Evolutionary conservation across 2,888 invertebrate genomes (phyloP), one percentile per base, ranked within the genome.

Genomic region (Spisula subtruncata): DNA sequence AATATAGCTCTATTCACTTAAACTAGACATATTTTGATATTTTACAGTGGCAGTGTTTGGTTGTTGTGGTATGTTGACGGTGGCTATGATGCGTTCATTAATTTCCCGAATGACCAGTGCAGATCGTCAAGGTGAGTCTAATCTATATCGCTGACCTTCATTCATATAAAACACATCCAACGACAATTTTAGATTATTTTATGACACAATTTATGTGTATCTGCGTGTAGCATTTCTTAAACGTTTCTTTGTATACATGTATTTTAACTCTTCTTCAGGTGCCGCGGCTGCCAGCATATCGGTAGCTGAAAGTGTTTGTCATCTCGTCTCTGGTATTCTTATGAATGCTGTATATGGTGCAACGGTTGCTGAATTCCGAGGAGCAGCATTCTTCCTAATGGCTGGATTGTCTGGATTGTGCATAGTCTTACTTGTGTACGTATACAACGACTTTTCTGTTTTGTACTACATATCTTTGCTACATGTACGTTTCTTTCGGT

Each of bases 11-110:
- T n/a, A n/a, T n/a, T n/a, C n/a, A n/a, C n/a, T n/a, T n/a, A n/a
- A n/a, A n/a, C n/a, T n/a, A n/a, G n/a, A n/a, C 41, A 41, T 41
- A 5, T 41, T 41, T 5, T 32, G 14, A 16, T 75, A 35, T 16
- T 75, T 85, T n/a, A 29, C 60, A 86, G 85, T 86, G 5, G 2
- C 81, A 10, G n/a, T 86, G 18, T 80, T 81, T 25, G 85, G 85
- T 29, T 80, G 56, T 4, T 32, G 79, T 25, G 85, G 85, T n/a
- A 16, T 81, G 29, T 51, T 86, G 18, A 41, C 81, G 54, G 35
- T 81, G 12, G 54, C 80, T 14, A 86, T 86, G 80, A 41, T 80
- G 25, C 54, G 85, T 35, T 56, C 56, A 25, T 51, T 86, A 29
- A 56, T 35, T 35, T 86, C 85, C 0, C n/a, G 56, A 46, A 80